Evolutionary conservation across 2,797 vertebrate species (phyloP).

Genomic region (Podargus strigoides): DNA sequence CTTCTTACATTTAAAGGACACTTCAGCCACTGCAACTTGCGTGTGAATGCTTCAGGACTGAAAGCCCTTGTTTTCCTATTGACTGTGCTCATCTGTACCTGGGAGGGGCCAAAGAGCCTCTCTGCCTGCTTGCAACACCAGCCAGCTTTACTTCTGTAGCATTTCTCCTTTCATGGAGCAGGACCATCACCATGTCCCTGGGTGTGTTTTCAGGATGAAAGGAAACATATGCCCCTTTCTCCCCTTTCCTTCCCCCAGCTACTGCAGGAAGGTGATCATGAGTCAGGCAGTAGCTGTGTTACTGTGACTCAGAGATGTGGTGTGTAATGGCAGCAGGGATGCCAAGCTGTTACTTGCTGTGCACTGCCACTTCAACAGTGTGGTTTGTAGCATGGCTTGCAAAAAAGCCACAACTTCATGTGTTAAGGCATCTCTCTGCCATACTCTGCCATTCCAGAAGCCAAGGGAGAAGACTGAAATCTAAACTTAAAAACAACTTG

Average conservation of each 20-base stretch:
- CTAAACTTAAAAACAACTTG: not conserved
- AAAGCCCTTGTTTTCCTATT: not conserved
- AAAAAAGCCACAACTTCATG: not conserved
- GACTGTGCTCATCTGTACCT: not conserved
- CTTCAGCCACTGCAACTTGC: not conserved
- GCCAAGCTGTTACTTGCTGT: not conserved
- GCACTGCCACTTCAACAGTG: not conserved
- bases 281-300: not conserved
- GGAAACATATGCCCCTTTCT: not conserved
- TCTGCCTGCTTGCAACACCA: not conserved
- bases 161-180: not conserved
- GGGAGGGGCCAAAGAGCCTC: no score
- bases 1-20: not conserved
- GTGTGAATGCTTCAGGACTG: not conserved
- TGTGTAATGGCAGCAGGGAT: not conserved
- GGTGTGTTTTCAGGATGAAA: not conserved
- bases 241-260: not conserved
- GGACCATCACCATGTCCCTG: not conserved
- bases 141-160: not conserved
- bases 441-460: not conserved
- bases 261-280: fast-evolving
- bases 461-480: not conserved
- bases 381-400: not conserved
- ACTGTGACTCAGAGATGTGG: not conserved
- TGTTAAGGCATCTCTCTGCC: not conserved